These are phyloP conservation scores for Centruroides vittatus DNA, from an alignment of 1,140 invertebrate species.

Conservation along the genomic window DNA sequence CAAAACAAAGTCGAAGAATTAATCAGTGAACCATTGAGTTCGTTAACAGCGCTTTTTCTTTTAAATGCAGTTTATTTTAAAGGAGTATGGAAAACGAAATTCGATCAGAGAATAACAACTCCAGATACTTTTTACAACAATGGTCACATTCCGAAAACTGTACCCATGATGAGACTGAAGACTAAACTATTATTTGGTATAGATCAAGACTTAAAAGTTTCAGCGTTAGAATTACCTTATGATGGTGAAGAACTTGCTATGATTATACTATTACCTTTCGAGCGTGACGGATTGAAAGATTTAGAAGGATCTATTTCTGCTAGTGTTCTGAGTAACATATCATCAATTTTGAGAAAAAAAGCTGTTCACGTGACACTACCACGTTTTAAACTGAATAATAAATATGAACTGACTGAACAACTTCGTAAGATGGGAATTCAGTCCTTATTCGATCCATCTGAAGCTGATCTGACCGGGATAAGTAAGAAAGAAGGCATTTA, in stretches of 20 bases:
- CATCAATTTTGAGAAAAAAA: slow-evolving; percentile 13
- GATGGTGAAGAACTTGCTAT: slow-evolving; percentile 25
- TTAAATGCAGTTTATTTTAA: slow-evolving; percentile 79
- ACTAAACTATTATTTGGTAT: not conserved
- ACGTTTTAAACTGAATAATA: slow-evolving; percentile 58
- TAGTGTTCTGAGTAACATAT: slow-evolving; percentile 14
- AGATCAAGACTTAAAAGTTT: slow-evolving; percentile 5
- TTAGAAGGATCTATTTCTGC: slow-evolving; percentile 21
- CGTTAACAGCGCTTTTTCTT: slow-evolving; percentile 40
- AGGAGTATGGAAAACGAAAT: slow-evolving; percentile 56
- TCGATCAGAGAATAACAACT: slow-evolving; percentile 31
- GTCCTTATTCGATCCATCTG: slow-evolving; percentile 49
- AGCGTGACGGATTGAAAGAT: slow-evolving; percentile 10
- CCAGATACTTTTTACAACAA: not conserved
- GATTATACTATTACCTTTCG: slow-evolving; percentile 25
- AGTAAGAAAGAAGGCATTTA: slow-evolving; percentile 31
- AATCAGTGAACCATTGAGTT: slow-evolving; percentile 31
- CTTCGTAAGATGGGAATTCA: slow-evolving; percentile 49
- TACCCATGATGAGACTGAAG: not conserved
- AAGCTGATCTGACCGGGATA: slow-evolving; percentile 47
- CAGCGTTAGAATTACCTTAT: not conserved
- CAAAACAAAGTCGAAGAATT: slow-evolving; percentile 45
- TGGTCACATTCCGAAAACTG: not conserved
- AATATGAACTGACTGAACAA: slow-evolving; percentile 42
- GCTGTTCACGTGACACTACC: slow-evolving; percentile 50